These are phyloP conservation scores for Zaprionus lachaisei DNA, from an alignment of 1,140 invertebrate species.

Conservation along the genomic window DNA sequence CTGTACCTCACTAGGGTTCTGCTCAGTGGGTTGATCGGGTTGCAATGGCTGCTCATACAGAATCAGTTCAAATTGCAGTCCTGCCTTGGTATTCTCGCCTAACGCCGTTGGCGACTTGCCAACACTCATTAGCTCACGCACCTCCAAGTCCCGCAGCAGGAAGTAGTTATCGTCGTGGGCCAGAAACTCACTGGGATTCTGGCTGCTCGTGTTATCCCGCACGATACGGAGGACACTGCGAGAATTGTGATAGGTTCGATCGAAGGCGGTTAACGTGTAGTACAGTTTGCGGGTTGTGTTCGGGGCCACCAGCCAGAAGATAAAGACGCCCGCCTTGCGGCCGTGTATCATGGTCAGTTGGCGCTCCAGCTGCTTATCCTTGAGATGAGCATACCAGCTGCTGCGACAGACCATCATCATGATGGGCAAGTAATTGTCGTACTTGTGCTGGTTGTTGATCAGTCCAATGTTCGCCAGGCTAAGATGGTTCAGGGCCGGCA, in stretches of 20 bases:
- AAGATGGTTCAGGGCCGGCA: conserved; percentile 12
- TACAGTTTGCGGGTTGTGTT: conserved; percentile 20
- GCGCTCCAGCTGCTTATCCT: conserved; percentile 13
- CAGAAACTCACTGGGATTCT: conserved; percentile 51
- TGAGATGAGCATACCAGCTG: conserved; percentile 34
- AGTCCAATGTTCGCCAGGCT: conserved; percentile 30
- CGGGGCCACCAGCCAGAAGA: conserved; percentile 47
- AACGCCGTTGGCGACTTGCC: neutral
- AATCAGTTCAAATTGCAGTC: conserved; percentile 39
- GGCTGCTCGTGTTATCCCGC: conserved; percentile 16
- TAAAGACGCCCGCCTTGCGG: conserved; percentile 17
- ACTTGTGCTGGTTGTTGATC: neutral
- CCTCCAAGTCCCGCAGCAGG: conserved; percentile 41
- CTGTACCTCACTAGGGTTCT: neutral
- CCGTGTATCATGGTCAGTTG: neutral
- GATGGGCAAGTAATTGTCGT: conserved; percentile 32
- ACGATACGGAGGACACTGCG: conserved; percentile 33
- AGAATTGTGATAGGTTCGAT: conserved; percentile 33
- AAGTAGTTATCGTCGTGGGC: conserved; percentile 29
- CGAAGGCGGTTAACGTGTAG: conserved; percentile 46
- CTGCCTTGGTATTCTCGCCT: neutral
- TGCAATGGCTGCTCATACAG: conserved; percentile 19
- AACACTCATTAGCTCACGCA: conserved; percentile 4
- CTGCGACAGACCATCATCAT: conserved; percentile 38
- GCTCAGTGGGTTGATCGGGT: neutral